A percentile compares a stretch with the other conserved stretches of the same genome.
Evolutionary conservation across 2,797 vertebrate species (phyloP).

Genomic region (Tenualosa thibaudeaui): DNA sequence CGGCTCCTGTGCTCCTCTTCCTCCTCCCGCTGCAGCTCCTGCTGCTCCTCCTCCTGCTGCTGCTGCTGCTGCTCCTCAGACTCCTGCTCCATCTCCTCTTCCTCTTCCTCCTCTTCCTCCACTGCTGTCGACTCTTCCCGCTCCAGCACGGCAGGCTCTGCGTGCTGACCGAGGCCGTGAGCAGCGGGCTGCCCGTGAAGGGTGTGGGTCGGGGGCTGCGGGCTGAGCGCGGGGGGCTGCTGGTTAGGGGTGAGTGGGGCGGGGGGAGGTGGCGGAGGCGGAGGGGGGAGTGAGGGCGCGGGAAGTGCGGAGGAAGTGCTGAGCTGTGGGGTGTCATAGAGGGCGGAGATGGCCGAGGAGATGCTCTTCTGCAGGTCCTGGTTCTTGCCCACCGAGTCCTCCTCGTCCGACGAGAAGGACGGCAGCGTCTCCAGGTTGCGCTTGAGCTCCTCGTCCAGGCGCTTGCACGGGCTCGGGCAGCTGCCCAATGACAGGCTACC

Average conservation of each 20-base stretch:
- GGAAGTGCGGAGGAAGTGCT: conserved; percentile 54
- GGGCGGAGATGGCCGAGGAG: conserved; percentile 89
- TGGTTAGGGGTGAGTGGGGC: conserved; percentile 67
- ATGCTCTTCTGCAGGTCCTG: conserved; percentile 95
- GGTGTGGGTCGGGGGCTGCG: conserved; percentile 67
- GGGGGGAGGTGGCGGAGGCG: conserved; percentile 40
- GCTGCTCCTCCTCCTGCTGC: conserved; percentile 25
- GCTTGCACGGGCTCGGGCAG: conserved; percentile 87
- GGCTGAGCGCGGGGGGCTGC: conserved; percentile 73
- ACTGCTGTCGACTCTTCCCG: conserved; percentile 62
- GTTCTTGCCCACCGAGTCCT: conserved; percentile 92
- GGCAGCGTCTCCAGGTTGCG: conserved; percentile 91
- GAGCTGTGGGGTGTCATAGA: conserved; percentile 83
- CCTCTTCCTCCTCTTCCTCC: conserved; percentile 52
- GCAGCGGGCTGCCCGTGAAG: conserved; percentile 47
- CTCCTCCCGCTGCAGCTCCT: conserved; percentile 21
- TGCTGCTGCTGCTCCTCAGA: neutral
- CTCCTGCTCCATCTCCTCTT: conserved; percentile 28
- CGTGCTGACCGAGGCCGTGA: conserved; percentile 52
- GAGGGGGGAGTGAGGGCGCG: conserved; percentile 53
- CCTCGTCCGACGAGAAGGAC: conserved; percentile 91
- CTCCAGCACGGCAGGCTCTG: conserved; percentile 67
- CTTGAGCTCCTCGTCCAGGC: conserved; percentile 91
- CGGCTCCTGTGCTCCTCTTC: conserved; percentile 32
- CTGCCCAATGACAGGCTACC: conserved; percentile 83